Evolutionary conservation across 2,113 vertebrate species (phyloP).

Genomic region (Melanocharis versteri): DNA sequence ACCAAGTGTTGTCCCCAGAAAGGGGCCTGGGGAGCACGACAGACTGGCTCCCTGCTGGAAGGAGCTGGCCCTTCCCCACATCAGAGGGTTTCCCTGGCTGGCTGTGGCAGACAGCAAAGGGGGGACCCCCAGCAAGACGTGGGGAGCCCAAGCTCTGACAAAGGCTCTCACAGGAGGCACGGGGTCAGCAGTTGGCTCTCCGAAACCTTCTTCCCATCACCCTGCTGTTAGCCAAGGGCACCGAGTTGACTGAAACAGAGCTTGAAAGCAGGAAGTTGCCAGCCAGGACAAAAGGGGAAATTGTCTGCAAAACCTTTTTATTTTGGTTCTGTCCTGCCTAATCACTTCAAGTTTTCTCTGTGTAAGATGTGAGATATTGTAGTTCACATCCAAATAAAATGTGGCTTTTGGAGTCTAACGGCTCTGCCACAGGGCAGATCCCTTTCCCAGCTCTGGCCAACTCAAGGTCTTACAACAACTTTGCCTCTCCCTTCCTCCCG

Average conservation of each 20-base stretch:
- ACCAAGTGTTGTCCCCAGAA: fast-evolving
- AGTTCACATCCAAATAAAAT: background rate
- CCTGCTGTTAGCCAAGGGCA: background rate
- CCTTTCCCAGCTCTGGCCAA: background rate
- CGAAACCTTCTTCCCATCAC: background rate
- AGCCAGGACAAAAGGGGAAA: slow-evolving; percentile 2
- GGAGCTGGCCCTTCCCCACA: background rate
- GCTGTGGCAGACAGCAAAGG: background rate
- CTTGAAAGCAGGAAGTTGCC: slow-evolving; percentile 13
- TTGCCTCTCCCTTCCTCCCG: background rate
- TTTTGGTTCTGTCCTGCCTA: slow-evolving; percentile 6
- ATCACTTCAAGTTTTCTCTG: background rate
- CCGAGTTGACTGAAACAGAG: background rate
- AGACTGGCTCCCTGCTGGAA: background rate
- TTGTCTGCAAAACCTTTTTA: background rate
- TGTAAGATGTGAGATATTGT: background rate
- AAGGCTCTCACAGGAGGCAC: background rate
- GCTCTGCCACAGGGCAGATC: background rate
- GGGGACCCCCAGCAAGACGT: background rate
- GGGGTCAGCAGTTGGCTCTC: fast-evolving
- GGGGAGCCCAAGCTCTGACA: fast-evolving
- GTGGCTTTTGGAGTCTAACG: background rate
- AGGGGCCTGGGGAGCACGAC: background rate
- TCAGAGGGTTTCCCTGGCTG: background rate
- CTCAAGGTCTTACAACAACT: background rate